Base-by-base conservation (phyloP, 2,113 vertebrate species). In the Fregetta grallaria region DNA sequence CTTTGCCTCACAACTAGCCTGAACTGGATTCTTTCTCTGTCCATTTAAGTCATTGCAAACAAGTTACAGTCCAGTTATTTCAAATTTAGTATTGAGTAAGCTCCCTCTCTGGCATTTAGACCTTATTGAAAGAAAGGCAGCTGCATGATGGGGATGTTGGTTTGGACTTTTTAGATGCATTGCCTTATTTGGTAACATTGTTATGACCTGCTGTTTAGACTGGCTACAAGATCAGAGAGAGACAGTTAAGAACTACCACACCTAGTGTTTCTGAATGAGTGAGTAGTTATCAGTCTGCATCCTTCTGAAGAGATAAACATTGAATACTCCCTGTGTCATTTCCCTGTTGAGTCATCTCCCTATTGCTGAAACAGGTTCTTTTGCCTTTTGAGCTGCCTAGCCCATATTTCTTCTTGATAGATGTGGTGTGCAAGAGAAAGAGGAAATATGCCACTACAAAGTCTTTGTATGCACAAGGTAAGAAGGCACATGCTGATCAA, bases 291-390 rank as follows among this genome's bases (percentile, higher is more conserved):
- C 56, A 73, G 66, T 94, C 94, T 91, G 62, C 44, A 75, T 88
- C 66, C 65, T 32, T 63, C 30, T 59, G 61, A 88, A 71, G 59
- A 91, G 66, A 72, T 47, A 65, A 45, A 44, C 76, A 53, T 25
- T 55, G 34, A 11, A 71, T 84, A 62, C 38, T 84, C 13, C 53
- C 13, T 18, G 1, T 78, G 62, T 75, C 36, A 55, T 94, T 95
- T 97, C 74, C 93, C 47, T 30, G 4, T 47, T 94, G 65, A 96
- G 36, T 94, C 94, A 96, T 63, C 9, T 13, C 9, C 10, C 9
- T n/a, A 4, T 7, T 86, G 88, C 80, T 95, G 76, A 96, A 82
- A 93, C 65, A 86, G 68, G 75, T 94, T 55, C 13, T 83, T 90
- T 79, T 86, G 74, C 20, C 53, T 70, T 81, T 85, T 84, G 38